A percentile compares a stretch with the other conserved stretches of the same genome.
These are phyloP conservation scores for Megaptera novaeangliae DNA, from an alignment of 2,113 vertebrate species.

Conservation along the genomic window DNA sequence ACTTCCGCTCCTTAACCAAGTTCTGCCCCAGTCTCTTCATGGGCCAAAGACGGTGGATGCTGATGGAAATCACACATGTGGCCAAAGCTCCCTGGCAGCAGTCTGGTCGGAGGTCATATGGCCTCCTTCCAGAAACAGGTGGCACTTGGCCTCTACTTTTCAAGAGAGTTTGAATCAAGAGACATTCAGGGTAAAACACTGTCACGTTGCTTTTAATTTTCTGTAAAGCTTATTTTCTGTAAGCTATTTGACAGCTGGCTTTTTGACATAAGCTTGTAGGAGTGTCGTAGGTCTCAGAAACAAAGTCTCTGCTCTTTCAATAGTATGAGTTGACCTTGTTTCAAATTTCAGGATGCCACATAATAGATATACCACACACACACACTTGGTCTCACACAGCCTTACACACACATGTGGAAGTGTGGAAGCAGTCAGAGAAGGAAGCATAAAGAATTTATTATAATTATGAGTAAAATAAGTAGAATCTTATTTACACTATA, in stretches of 20 bases:
- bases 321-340: background rate
- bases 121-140: constrained; percentile 10
- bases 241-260: background rate
- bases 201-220: background rate
- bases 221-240: background rate
- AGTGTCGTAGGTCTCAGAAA: background rate
- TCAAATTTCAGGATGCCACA: background rate
- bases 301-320: background rate
- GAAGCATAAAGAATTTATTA: background rate
- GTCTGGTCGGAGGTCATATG: constrained; percentile 4
- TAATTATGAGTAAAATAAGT: background rate
- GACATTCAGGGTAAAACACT: background rate
- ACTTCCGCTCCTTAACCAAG: background rate
- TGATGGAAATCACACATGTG: constrained; percentile 62
- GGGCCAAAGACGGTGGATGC: background rate
- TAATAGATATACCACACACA: background rate
- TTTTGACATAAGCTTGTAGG: background rate
- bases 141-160: constrained; percentile 2
- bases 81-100: background rate
- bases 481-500: background rate
- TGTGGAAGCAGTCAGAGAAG: background rate
- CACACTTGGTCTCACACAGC: background rate
- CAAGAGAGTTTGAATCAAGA: constrained; percentile 28
- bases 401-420: background rate
- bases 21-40: background rate